Evolutionary conservation across 2,888 invertebrate genomes (phyloP).

Genomic region (Cheiracanthium punctorium): DNA sequence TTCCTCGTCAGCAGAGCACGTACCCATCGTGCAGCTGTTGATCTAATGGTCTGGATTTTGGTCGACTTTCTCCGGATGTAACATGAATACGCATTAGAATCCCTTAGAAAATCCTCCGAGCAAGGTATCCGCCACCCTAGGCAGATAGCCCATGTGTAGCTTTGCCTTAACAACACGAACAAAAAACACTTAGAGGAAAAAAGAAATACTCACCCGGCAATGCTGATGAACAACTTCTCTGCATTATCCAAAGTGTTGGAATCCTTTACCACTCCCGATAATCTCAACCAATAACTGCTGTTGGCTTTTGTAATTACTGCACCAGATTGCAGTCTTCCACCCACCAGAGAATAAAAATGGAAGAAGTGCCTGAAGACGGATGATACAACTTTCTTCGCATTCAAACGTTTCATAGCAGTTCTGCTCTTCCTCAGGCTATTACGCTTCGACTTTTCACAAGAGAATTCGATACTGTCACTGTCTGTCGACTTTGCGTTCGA

Average conservation of each 20-base stretch:
- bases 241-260: constrained; percentile 7
- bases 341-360: constrained; percentile 33
- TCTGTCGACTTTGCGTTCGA: not conserved
- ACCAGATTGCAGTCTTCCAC: constrained; percentile 27
- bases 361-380: constrained; percentile 34
- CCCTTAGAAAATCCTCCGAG: too few species aligned
- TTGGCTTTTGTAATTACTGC: constrained; percentile 31
- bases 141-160: too few species aligned
- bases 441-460: not conserved
- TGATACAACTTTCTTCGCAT: constrained; percentile 18
- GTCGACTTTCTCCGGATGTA: too few species aligned
- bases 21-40: too few species aligned
- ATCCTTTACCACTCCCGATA: constrained; percentile 27
- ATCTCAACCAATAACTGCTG: constrained; percentile 24
- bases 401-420: constrained; percentile 25
- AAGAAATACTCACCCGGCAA: constrained; percentile 39
- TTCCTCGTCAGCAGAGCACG: too few species aligned
- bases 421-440: not conserved
- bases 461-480: not conserved
- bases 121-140: too few species aligned
- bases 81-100: too few species aligned
- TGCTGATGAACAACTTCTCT: constrained; percentile 13
- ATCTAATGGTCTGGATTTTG: too few species aligned
- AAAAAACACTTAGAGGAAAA: too few species aligned
- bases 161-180: too few species aligned